Evolutionary conservation across 2,797 vertebrate genomes (phyloP).

Genomic region (Danionella dracula): DNA sequence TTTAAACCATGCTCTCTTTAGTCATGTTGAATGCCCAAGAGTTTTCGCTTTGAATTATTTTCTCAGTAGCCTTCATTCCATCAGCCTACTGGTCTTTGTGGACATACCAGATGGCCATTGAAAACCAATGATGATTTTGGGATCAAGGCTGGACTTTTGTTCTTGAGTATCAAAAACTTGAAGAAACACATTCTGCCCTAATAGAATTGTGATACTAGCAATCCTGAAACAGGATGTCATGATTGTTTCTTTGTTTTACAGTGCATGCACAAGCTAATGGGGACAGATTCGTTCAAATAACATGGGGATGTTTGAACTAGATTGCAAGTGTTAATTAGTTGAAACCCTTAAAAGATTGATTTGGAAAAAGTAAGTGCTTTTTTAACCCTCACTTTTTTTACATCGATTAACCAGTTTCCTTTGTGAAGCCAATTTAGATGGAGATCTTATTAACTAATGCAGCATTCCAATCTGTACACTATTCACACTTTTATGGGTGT

Average conservation of each 20-base stretch:
- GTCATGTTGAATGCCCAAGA: conserved; percentile 14
- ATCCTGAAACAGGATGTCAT: not conserved
- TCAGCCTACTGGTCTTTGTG: not conserved
- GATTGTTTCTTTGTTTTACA: not conserved
- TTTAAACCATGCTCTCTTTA: conserved; percentile 23
- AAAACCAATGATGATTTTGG: not conserved
- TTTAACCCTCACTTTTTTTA: too few relatives aligned
- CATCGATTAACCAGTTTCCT: too few relatives aligned
- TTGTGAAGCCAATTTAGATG: too few relatives aligned
- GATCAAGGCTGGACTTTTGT: not conserved
- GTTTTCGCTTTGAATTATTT: conserved; percentile 37
- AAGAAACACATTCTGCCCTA: not conserved
- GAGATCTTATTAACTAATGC: too few relatives aligned
- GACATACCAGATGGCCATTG: not conserved
- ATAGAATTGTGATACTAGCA: not conserved
- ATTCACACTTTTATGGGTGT: too few relatives aligned
- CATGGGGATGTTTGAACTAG: too few relatives aligned
- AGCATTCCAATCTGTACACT: too few relatives aligned
- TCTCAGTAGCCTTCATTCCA: conserved; percentile 21
- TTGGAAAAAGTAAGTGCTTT: too few relatives aligned
- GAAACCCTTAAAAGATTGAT: too few relatives aligned
- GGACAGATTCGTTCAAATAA: too few relatives aligned
- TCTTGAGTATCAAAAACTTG: not conserved
- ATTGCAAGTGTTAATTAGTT: too few relatives aligned
- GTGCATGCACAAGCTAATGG: too few relatives aligned